Evolutionary conservation across 2,113 vertebrate species (phyloP), one percentile per base, ranked within the genome.

Genomic region (Ceyx melanurus): DNA sequence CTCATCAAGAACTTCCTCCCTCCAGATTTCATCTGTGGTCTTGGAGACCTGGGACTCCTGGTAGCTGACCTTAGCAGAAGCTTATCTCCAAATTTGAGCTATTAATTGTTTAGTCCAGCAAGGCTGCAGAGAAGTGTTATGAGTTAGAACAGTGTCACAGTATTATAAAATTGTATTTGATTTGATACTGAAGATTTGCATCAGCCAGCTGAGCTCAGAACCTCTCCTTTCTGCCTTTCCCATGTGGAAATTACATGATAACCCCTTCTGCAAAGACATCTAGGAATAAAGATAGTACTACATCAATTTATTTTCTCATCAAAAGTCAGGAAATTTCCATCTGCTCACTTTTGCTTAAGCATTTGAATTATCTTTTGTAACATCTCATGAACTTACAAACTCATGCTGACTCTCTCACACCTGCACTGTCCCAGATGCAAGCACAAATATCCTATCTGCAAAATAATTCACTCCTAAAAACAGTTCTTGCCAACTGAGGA

Each of bases 301-400:
- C 40, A 82, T 80, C 66, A 71, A 54, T 46, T 86, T 42, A 7
- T 78, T 86, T 88, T 65, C 81, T 56, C 61, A 76, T 6, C 19
- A 77, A 10, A 85, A 90, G 48, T 85, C 90, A 95, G 87, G 70
- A 72, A 42, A 90, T 74, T 84, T 80, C 79, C 82, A 88, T 86
- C 82, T 96, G 73, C 26, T 87, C 26, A 80, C 46, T 82, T 76
- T 83, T 65, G n/a, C 46, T 60, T 56, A 88, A 89, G 66, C 46
- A 62, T 73, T 76, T 92, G 65, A 89, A 92, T 93, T 35, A 95
- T 84, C 74, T 95, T 68, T 88, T 67, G 93, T 82, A 91, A 78
- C 23, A 76, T 8, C 2, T 48, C 62, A 23, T 1, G 22, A 87
- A 71, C 58, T 75, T 88, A 68, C 6, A 65, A 79, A 61, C 72